These are phyloP conservation scores for Halesus radiatus DNA, from an alignment of 1,140 invertebrate genomes.

Conservation along the genomic window DNA sequence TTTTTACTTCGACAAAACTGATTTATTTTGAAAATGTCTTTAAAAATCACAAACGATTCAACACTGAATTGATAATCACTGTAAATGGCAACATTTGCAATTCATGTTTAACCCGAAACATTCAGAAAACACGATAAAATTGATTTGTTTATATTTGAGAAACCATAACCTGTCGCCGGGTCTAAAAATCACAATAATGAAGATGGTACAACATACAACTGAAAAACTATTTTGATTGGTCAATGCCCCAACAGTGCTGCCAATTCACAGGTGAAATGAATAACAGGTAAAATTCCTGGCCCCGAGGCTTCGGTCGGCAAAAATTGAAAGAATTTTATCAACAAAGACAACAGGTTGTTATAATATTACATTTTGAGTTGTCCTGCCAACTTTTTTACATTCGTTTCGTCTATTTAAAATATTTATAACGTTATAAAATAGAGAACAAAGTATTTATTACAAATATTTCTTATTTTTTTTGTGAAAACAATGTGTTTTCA, in stretches of 20 bases:
- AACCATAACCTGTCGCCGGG: slow-evolving; percentile 3
- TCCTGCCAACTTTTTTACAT: too few relatives aligned
- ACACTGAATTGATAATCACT: too few relatives aligned
- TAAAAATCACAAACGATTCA: too few relatives aligned
- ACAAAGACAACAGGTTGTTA: neutral
- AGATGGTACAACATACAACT: slow-evolving; percentile 1
- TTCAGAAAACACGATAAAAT: neutral
- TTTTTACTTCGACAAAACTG: too few relatives aligned
- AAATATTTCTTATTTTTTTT: too few relatives aligned
- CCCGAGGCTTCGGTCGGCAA: slow-evolving; percentile 4
- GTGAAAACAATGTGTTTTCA: too few relatives aligned
- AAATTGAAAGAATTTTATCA: neutral
- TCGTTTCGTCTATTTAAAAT: too few relatives aligned
- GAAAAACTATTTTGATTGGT: slow-evolving; percentile 41
- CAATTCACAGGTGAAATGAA: slow-evolving; percentile 38
- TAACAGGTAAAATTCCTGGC: slow-evolving; percentile 32
- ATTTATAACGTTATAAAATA: too few relatives aligned
- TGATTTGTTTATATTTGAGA: slow-evolving; percentile 38
- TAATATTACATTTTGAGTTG: too few relatives aligned
- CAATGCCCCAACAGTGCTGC: slow-evolving; percentile 51
- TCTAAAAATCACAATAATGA: neutral
- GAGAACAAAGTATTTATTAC: too few relatives aligned
- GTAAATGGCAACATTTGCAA: neutral
- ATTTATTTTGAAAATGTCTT: too few relatives aligned
- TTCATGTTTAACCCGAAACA: slow-evolving; percentile 6